Conservation (phyloP, 1,140 invertebrate genomes). For the Drosophila leontia region DNA sequence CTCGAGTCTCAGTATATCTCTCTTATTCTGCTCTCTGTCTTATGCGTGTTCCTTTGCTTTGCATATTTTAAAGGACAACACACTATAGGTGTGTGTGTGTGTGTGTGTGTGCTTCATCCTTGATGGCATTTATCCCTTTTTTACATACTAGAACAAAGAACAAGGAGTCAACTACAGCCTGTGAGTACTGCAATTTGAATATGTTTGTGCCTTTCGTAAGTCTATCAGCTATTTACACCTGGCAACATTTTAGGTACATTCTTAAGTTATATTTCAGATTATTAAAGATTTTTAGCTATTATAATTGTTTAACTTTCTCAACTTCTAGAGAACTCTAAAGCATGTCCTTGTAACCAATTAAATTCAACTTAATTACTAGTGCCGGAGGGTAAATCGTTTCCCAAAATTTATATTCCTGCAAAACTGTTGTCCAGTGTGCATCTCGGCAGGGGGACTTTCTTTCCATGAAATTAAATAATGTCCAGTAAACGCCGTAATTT, state of each 20-base stretch:
- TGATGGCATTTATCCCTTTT: constrained; percentile 70
- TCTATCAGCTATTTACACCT: constrained; percentile 32
- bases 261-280: background rate
- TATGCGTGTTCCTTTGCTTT: constrained; percentile 63
- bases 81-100: constrained; percentile 3
- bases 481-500: constrained; percentile 23
- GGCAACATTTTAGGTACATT: constrained; percentile 12
- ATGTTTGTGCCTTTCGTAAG: constrained; percentile 33
- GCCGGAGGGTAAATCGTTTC: too few species aligned
- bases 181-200: constrained; percentile 61
- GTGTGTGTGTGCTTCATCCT: constrained; percentile 44
- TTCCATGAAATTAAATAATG: constrained; percentile 33
- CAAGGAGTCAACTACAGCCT: constrained; percentile 42
- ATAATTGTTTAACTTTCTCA: background rate
- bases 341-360: background rate
- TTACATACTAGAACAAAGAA: constrained; percentile 66
- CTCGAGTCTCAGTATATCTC: constrained; percentile 43
- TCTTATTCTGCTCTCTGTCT: constrained; percentile 39
- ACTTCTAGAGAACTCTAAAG: too few species aligned
- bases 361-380: background rate
- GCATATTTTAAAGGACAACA: constrained; percentile 64
- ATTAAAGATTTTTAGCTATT: background rate
- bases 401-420: background rate
- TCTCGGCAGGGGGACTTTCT: background rate
- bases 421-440: background rate